Evolutionary conservation across 2,113 vertebrate species (phyloP).

Genomic region (Pteruthius melanotis): DNA sequence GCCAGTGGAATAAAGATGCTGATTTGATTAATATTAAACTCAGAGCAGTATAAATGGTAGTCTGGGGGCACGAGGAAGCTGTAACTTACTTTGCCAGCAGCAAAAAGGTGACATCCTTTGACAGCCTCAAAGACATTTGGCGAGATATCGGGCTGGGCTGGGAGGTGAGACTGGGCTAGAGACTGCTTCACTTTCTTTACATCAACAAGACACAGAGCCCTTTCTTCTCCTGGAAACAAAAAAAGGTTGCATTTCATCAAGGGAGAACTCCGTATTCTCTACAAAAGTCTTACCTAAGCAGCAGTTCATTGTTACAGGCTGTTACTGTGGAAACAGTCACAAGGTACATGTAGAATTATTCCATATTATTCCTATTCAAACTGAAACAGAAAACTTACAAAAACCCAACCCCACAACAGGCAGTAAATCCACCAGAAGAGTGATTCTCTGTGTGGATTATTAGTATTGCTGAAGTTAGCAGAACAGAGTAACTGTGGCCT

Average conservation of each 20-base stretch:
- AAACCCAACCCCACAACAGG: background rate
- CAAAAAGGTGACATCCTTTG: constrained; percentile 97
- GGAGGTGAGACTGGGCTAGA: constrained; percentile 94
- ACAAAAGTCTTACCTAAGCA: constrained; percentile 27
- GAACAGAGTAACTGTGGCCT: background rate
- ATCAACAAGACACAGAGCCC: constrained; percentile 91
- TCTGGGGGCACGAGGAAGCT: background rate
- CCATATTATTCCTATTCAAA: background rate
- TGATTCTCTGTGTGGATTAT: too few relatives aligned
- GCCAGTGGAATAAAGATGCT: background rate
- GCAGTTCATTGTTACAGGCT: background rate
- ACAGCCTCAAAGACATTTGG: constrained; percentile 94
- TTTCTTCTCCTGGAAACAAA: constrained; percentile 84
- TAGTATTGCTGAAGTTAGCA: background rate
- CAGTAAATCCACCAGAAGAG: background rate
- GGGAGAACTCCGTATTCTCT: background rate
- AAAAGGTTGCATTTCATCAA: background rate
- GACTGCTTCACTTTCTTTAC: constrained; percentile 97
- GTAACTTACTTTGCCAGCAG: constrained; percentile 86
- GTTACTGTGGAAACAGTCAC: constrained; percentile 44
- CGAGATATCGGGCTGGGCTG: constrained; percentile 88
- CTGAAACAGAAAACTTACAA: background rate
- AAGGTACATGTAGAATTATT: background rate
- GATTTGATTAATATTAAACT: background rate
- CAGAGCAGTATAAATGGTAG: background rate